Evolutionary conservation across 2,113 vertebrate genomes (phyloP), one percentile per base, ranked within the genome.

Genomic region (Rousettus leschenaultii): DNA sequence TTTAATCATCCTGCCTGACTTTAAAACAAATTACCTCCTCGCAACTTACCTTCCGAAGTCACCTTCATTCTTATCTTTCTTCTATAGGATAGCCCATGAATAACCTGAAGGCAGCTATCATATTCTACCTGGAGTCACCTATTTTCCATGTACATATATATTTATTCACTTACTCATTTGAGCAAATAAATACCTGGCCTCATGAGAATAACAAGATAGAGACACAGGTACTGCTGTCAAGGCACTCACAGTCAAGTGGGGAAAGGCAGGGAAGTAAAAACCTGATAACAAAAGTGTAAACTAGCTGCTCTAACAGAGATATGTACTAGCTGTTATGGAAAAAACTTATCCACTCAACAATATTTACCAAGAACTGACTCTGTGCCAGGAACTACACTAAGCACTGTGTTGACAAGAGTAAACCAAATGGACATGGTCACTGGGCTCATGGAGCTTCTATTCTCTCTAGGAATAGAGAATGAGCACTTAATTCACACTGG

Each of bases 331-430:
- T n/a, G 61, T 71, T 10, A 13, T 0, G 6, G 55, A 63, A 53
- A 21, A 71, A 38, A 73, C 7, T 3, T 45, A 65, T 14, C 26
- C 18, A 48, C 21, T 35, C 0, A 51, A 28, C 24, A 88, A 55
- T 33, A 61, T 21, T 87, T 61, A 33, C 33, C 15, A n/a, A 68
- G 63, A 22, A 70, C 0, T 1, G 18, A 18, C 38, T 48, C 30
- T 30, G 13, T 35, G 59, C 59, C 73, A 11, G 73, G 22, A 70
- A 66, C 38, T 68, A 45, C 8, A 48, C 5, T 5, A 43, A 84
- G 59, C 3, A 1, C 59, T 28, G 21, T 0, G 0, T 4, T 63
- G 65, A 79, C 6, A 26, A 38, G 0, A 79, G 40, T 16, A 21
- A 71, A 45, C 14, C 22, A 33, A 12, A 61, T 1, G 74, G 59